Percentiles rank a stretch among this genome's conserved stretches.
These are phyloP conservation scores for Chirona hameri DNA, from an alignment of 2,888 invertebrate species.

Conservation along the genomic window DNA sequence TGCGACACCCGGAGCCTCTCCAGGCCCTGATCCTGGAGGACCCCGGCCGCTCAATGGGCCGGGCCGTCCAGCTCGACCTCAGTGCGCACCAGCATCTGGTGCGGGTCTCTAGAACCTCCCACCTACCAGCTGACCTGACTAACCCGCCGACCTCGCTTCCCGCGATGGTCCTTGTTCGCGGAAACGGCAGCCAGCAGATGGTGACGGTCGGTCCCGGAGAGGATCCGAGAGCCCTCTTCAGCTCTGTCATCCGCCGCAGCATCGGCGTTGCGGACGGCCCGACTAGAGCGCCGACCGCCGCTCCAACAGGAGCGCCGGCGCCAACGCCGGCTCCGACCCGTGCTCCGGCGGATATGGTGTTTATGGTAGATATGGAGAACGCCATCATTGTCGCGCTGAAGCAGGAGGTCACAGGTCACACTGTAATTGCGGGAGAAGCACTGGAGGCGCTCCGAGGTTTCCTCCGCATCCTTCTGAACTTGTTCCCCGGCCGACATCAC, in stretches of 20 bases:
- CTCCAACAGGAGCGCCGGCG: neutral
- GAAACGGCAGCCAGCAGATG: neutral
- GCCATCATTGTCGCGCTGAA: conserved; percentile 75
- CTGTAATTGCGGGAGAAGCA: conserved; percentile 65
- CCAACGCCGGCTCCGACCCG: neutral
- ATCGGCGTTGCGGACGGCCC: neutral
- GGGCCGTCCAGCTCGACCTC: neutral
- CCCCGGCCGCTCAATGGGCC: neutral
- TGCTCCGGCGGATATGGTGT: neutral
- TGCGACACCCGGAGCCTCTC: neutral
- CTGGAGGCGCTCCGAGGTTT: conserved; percentile 70
- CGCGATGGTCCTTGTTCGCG: neutral
- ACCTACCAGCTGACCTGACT: neutral
- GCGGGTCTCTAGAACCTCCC: neutral
- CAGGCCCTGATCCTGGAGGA: neutral
- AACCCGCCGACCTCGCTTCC: neutral
- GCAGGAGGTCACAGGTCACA: conserved; percentile 73
- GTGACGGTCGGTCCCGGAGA: neutral
- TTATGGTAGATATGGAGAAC: conserved; percentile 79
- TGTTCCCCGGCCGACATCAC: conserved; percentile 72
- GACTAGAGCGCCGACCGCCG: neutral
- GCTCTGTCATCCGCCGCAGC: neutral
- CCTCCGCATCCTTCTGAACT: conserved; percentile 64
- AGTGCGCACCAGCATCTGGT: neutral
- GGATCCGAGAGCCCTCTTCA: neutral